These are phyloP conservation scores for Porphyrio hochstetteri DNA, from an alignment of 2,113 vertebrate genomes.

Conservation along the genomic window DNA sequence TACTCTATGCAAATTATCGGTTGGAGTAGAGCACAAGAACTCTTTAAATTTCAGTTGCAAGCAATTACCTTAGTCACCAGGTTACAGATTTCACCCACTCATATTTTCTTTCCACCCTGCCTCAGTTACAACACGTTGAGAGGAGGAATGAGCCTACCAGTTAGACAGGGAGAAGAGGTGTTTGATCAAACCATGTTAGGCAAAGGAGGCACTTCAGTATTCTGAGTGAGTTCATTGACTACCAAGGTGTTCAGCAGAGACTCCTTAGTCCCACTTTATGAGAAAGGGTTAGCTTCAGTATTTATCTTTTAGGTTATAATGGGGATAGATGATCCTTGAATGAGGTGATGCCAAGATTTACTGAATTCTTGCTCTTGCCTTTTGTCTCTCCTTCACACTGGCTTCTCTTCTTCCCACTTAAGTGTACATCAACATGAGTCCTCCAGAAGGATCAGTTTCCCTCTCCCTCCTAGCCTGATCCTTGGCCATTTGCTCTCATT, in stretches of 20 bases:
- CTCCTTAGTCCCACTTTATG: background rate
- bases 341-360: background rate
- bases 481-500: background rate
- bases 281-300: background rate
- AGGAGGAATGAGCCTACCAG: background rate
- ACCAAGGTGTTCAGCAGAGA: background rate
- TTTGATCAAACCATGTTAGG: background rate
- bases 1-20: background rate
- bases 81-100: conserved; percentile 10
- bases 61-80: background rate
- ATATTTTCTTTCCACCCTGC: background rate
- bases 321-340: background rate
- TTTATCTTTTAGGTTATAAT: background rate
- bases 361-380: background rate
- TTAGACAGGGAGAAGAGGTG: background rate
- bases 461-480: background rate
- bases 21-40: background rate
- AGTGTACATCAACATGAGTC: background rate
- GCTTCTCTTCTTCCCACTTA: background rate
- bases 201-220: background rate
- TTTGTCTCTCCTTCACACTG: background rate
- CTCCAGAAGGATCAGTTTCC: background rate
- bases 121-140: background rate
- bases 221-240: background rate
- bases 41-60: background rate